Base-by-base conservation (phyloP, 1,140 invertebrate species). In the Drosophila willistoni region DNA sequence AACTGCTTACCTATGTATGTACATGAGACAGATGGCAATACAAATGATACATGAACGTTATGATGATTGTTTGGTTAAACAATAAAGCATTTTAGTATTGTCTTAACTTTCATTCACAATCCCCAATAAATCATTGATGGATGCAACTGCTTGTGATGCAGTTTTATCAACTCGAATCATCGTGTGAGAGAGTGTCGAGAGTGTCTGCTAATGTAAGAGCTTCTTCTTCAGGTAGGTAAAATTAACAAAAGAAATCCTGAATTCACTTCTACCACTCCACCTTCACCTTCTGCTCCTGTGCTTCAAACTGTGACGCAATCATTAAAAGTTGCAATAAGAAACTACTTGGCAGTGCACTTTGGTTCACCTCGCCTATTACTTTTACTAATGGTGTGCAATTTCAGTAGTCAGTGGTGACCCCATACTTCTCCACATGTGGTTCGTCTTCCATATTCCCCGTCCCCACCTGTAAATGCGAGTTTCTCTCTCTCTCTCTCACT, bases 321-420 rank as follows among this genome's bases (percentile, higher is more conserved):
- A 80, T 77, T 78, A 71, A 77, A 77, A 62, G 77, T 78, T 81
- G 80, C 68, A 65, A 79, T 79, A 82, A 82, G 79, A 84, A 84
- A 84, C 68, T 78, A 73, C 70, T 72, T 62, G 57, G 44, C 68
- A 77, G 68, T 87, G 83, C 83, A 83, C 84, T 87, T 68, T 71
- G 63, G 77, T 77, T 87, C 83, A 80, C 71, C 73, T 82, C 79
- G 83, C 79, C 83, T 87, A 87, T 87, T 87, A 89, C 84, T 87
- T 80, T 65, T 89, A 65, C 79, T 87, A 87, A 87, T 87, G 83
- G 83, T 73, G 76, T 74, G 83, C 84, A 87, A 89, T 87, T 83
- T 81, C 75, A 77, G 42, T 64, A 36, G 22, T 47, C 22, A 44
- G 13, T 44, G 25, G n/a, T 33, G 14, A 47, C 42, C 61, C 10